phyloP scores from a whole-genome alignment of 2,113 vertebrate species.

The Burhinus bistriatus region DNA sequence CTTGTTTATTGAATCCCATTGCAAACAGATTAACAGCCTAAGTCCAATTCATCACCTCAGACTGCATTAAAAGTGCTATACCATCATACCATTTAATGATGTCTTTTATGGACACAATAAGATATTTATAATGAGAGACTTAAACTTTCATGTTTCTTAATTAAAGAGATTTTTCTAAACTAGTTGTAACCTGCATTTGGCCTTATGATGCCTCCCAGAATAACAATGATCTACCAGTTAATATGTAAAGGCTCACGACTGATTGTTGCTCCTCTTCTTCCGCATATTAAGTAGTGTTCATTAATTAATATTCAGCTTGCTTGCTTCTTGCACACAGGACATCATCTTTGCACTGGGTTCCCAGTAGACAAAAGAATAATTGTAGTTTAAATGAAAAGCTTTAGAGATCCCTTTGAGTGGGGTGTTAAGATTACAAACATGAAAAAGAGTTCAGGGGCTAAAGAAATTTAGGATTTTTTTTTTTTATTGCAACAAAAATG shows the following conservation, averaged over 20 bases:
- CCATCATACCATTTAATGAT: conserved; percentile 46
- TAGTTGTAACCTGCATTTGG: conserved; percentile 72
- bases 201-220: conserved; percentile 68
- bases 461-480: not conserved
- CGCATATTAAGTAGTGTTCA: conserved; percentile 67
- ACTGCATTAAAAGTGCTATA: conserved; percentile 32
- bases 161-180: conserved; percentile 71
- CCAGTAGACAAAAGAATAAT: conserved; percentile 73
- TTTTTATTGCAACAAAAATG: not conserved
- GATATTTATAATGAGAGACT: conserved; percentile 70
- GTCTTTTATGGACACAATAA: conserved; percentile 63
- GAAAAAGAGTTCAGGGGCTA: conserved; percentile 16
- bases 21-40: not conserved
- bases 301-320: conserved; percentile 71
- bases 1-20: not conserved
- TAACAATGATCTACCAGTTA: conserved; percentile 72
- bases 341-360: conserved; percentile 70
- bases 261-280: conserved; percentile 70
- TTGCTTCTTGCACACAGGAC: conserved; percentile 71
- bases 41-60: conserved; percentile 12
- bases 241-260: conserved; percentile 60
- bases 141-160: conserved; percentile 73
- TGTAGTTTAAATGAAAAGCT: conserved; percentile 76
- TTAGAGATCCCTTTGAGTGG: conserved; percentile 65
- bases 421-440: conserved; percentile 59